phyloP scores from a whole-genome alignment of 1,140 invertebrate species.

The Bacillus rossius region DNA sequence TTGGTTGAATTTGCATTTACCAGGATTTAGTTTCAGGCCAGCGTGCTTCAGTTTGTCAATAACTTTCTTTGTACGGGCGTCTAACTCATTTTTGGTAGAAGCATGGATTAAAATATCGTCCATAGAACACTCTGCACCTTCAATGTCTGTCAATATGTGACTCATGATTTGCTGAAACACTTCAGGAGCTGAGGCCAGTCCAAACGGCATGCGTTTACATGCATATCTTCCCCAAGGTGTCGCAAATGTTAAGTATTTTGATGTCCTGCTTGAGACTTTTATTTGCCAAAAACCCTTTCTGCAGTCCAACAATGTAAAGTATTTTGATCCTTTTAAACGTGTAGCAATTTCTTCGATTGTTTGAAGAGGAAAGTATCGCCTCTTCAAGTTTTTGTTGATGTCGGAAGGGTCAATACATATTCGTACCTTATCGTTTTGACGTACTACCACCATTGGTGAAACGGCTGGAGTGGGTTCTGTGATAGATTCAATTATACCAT shows the following conservation, averaged over 20 bases:
- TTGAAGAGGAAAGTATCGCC: slow-evolving; percentile 9
- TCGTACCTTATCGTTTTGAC: slow-evolving; percentile 5
- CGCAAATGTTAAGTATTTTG: slow-evolving; percentile 24
- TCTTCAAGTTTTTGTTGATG: slow-evolving; percentile 9
- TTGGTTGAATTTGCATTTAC: background rate
- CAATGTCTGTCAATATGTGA: slow-evolving; percentile 18
- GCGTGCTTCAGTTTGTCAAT: background rate
- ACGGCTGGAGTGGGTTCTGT: slow-evolving; percentile 13
- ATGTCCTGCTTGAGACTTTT: slow-evolving; percentile 4
- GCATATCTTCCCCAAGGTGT: slow-evolving; percentile 30
- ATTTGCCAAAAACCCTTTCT: slow-evolving; percentile 15
- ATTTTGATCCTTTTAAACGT: slow-evolving; percentile 1
- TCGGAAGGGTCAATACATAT: slow-evolving; percentile 8
- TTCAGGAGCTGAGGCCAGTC: slow-evolving; percentile 24
- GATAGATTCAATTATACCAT: slow-evolving; percentile 10
- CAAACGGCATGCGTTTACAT: slow-evolving; percentile 32
- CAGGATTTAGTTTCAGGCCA: background rate
- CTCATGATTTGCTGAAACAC: slow-evolving; percentile 29
- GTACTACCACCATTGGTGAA: slow-evolving; percentile 10
- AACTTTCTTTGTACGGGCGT: no score
- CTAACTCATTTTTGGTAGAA: background rate
- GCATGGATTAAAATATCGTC: background rate
- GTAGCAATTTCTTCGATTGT: slow-evolving; percentile 12
- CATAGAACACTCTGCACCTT: slow-evolving; percentile 2
- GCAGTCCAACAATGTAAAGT: slow-evolving; percentile 11